Base-by-base conservation (phyloP, 2,888 invertebrate species). In the Cosmopolites sordidus region DNA sequence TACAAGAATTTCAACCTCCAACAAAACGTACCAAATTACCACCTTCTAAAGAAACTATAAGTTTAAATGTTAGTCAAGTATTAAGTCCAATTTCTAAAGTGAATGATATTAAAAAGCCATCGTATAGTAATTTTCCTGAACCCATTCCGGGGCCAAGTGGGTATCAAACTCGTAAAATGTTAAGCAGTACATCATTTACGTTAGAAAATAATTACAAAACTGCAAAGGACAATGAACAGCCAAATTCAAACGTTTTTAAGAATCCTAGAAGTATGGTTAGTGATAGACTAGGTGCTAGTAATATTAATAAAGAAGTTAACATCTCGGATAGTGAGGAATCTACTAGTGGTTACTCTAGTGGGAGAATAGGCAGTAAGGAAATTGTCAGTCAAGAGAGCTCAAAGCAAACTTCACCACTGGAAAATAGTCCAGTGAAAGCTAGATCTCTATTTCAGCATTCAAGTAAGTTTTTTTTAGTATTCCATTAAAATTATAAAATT, bases 301-400 rank as follows among this genome's bases (percentile, higher is more conserved):
- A 78, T 61, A n/a, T 15, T 16, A 41, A 18, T 40, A 53, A 57
- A 18, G 49, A 57, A 8, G 22, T 16, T 33, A 77, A 79, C 59
- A 76, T 78, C 65, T 79, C 80, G 15, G 79, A 80, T 62, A 79
- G 78, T 59, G 78, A 79, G 58, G 80, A 79, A 63, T 79, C 79
- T 45, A 80, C 79, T 11, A 80, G 79, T 67, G 79, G 78, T 17
- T 79, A 79, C 63, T 79, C 79, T 52, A 79, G 79, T n/a, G 73
- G 62, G 43, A 63, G 65, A 43, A 61, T 69, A 48, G 67, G 66
- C 15, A 67, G 69, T 48, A 70, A 69, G 56, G 69, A 69, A 48
- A 61, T 65, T 39, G 66, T 69, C 5, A 64, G 63, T 51, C 61
- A 60, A 46, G 62, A 62, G 29, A 65, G 62, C 47, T 64, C 65